A percentile compares a stretch with the other conserved stretches of the same genome.
Evolutionary conservation across 2,888 invertebrate species (phyloP).

Genomic region (Operophtera brumata): DNA sequence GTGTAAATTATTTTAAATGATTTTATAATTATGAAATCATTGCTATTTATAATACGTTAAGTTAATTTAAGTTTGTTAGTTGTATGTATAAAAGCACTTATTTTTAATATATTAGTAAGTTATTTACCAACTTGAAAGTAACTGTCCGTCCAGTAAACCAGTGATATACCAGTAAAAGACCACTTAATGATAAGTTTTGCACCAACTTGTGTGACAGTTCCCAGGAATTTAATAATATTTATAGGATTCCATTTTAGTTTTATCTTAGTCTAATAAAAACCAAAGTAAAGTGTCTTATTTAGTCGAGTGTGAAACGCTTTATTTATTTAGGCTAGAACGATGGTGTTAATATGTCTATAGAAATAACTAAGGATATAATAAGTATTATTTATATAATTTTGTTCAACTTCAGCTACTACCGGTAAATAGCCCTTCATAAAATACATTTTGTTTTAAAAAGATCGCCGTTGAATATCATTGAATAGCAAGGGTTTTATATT

Average conservation of each 20-base stretch:
- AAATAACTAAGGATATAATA: not conserved
- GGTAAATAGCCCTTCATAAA: not conserved
- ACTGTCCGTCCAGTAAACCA: conserved; percentile 39
- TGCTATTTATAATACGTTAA: not conserved
- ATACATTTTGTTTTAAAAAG: not conserved
- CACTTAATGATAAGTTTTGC: conserved; percentile 20
- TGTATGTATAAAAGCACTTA: conserved; percentile 8
- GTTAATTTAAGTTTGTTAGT: conserved; percentile 1
- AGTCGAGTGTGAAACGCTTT: conserved; percentile 79
- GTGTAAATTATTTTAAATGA: conserved; percentile 21
- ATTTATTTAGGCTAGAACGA: conserved; percentile 59
- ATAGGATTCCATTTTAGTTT: conserved; percentile 10
- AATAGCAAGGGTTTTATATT: too few relatives aligned
- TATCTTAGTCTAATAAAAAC: conserved; percentile 65
- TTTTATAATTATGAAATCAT: not conserved
- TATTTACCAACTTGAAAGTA: conserved; percentile 17
- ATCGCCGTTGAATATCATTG: not conserved
- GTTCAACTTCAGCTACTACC: not conserved
- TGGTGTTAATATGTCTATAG: conserved; percentile 3
- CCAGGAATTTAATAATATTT: conserved; percentile 31
- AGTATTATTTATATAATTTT: not conserved
- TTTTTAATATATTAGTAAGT: conserved; percentile 12
- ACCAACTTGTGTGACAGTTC: conserved; percentile 33
- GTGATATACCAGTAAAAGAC: conserved; percentile 35
- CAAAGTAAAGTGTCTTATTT: conserved; percentile 76